Percentiles rank a stretch among this genome's conserved stretches.
phyloP scores from a whole-genome alignment of 2,113 vertebrate species.

The Protobothrops mucrosquamatus region DNA sequence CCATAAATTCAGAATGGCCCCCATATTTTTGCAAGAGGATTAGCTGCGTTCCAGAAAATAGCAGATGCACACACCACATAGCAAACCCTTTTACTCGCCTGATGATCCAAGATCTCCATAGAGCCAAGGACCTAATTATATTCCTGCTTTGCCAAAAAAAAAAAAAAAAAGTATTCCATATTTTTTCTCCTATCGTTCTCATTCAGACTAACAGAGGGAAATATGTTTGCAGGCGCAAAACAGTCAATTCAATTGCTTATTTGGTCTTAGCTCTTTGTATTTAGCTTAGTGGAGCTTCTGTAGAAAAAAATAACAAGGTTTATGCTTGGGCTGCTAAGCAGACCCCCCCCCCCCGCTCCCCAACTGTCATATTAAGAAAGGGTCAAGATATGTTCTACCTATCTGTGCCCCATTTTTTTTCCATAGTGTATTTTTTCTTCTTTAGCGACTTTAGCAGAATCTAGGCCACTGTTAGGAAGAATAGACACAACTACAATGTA shows the following conservation, averaged over 20 bases:
- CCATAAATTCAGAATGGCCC: background rate
- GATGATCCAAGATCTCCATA: background rate
- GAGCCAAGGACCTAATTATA: background rate
- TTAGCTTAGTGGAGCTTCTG: background rate
- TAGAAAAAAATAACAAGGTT: background rate
- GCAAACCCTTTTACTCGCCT: background rate
- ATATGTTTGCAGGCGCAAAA: background rate
- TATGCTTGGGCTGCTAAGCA: background rate
- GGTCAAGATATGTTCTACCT: background rate
- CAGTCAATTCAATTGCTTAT: too few relatives aligned
- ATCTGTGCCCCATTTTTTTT: background rate
- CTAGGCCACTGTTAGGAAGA: background rate
- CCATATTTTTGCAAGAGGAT: background rate
- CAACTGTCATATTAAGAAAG: background rate
- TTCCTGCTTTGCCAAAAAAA: background rate
- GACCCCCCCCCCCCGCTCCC: rapidly evolving
- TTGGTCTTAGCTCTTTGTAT: background rate
- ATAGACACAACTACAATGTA: background rate
- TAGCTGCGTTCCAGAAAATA: background rate
- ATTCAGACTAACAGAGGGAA: too few relatives aligned
- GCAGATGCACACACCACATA: background rate
- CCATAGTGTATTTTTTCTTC: background rate
- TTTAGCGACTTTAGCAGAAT: background rate
- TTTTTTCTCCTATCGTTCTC: background rate
- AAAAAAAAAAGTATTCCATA: background rate